A percentile compares a stretch with the other conserved stretches of the same genome.
Conservation (phyloP, 2,797 vertebrate species). For the Spheniscus humboldti region DNA sequence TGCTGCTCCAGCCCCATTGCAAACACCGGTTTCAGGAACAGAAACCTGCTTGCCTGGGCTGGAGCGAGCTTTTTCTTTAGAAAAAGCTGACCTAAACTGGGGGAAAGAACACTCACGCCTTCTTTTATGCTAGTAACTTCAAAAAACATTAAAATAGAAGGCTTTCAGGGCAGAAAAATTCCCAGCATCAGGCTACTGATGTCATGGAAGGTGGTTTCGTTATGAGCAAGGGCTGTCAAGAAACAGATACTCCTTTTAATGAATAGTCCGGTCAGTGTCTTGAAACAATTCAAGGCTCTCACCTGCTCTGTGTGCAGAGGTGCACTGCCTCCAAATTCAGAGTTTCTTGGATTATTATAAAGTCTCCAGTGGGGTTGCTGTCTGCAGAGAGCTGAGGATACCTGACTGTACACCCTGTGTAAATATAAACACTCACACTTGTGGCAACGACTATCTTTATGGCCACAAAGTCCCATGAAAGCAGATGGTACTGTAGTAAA, state of each 20-base stretch:
- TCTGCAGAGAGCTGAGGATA: background rate
- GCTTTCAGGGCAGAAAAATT: background rate
- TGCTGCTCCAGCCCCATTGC: background rate
- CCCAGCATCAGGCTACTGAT: background rate
- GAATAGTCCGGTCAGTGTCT: background rate
- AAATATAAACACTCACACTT: background rate
- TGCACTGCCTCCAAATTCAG: background rate
- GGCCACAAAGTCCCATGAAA: background rate
- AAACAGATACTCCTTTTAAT: background rate
- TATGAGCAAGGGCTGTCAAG: background rate
- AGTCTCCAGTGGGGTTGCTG: background rate
- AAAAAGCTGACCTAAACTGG: background rate
- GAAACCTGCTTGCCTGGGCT: background rate
- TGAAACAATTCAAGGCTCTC: background rate
- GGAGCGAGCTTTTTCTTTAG: background rate
- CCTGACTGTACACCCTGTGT: background rate
- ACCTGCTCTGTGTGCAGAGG: background rate
- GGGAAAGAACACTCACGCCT: background rate
- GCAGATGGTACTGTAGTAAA: constrained; percentile 16
- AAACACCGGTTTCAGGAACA: background rate
- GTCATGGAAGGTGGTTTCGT: background rate
- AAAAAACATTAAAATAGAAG: background rate
- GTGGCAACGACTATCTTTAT: background rate
- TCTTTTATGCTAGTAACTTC: background rate
- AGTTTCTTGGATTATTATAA: background rate